A percentile compares a stretch with the other conserved stretches of the same genome.
phyloP scores from a whole-genome alignment of 2,113 vertebrate genomes.

The Phrynosoma blainvillii region DNA sequence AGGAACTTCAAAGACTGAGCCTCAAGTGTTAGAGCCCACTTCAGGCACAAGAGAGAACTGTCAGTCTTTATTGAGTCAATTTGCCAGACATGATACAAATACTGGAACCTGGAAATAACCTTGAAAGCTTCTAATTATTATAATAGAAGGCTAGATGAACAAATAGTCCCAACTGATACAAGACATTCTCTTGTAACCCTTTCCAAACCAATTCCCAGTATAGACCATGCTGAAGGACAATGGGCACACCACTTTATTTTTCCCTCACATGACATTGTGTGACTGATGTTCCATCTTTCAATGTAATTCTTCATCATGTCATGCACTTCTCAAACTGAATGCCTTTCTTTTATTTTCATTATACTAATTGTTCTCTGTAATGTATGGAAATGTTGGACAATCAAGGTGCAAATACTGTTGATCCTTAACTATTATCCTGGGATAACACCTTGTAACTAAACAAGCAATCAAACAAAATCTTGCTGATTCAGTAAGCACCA shows the following conservation, averaged over 20 bases:
- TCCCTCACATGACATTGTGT: background rate
- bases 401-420: background rate
- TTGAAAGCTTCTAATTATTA: background rate
- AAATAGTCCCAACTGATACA: background rate
- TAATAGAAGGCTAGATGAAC: background rate
- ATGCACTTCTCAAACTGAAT: background rate
- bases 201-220: background rate
- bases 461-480: background rate
- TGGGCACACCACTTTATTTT: background rate
- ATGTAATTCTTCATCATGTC: no score
- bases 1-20: no score
- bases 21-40: background rate
- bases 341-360: background rate
- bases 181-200: background rate
- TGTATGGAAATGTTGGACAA: background rate
- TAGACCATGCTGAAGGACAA: background rate
- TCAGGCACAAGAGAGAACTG: background rate
- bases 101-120: background rate
- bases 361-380: background rate
- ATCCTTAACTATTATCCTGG: background rate
- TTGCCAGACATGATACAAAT: background rate
- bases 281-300: background rate
- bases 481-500: background rate
- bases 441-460: background rate
- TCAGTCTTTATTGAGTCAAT: background rate